Conservation (phyloP, 2,797 vertebrate species). For the Lithobates sylvaticus region DNA sequence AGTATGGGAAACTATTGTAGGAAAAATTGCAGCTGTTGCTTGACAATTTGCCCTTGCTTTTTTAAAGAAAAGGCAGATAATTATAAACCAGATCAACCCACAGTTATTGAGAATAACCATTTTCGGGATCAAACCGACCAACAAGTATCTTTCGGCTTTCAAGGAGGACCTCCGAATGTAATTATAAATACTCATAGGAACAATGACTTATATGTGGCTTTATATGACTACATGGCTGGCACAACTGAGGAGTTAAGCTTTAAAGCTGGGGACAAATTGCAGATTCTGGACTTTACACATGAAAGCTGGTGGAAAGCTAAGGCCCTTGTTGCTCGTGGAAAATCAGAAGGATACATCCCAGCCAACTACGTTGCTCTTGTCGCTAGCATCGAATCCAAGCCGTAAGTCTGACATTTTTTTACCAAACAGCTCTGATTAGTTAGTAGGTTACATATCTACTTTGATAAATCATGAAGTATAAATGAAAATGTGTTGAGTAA, state of each 20-base stretch:
- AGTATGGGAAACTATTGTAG: slow-evolving; percentile 69
- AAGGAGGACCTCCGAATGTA: background rate
- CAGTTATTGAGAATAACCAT: background rate
- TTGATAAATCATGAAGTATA: too few relatives aligned
- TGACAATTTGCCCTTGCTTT: slow-evolving; percentile 61
- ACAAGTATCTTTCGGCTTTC: background rate
- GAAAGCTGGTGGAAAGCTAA: slow-evolving; percentile 89
- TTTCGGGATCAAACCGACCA: accelerated
- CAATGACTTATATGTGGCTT: slow-evolving; percentile 78
- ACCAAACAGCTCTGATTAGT: background rate
- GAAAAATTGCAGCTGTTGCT: slow-evolving; percentile 63
- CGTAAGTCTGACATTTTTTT: slow-evolving; percentile 78
- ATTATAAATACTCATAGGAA: background rate
- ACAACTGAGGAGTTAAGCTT: slow-evolving; percentile 91
- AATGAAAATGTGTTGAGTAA: too few relatives aligned
- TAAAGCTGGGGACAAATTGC: slow-evolving; percentile 81
- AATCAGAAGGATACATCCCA: slow-evolving; percentile 86
- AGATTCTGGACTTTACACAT: slow-evolving; percentile 75
- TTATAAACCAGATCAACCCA: background rate
- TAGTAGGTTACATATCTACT: background rate
- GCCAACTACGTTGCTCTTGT: slow-evolving; percentile 90
- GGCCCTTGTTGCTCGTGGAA: slow-evolving; percentile 71
- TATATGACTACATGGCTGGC: slow-evolving; percentile 87
- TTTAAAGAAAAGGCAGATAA: background rate
- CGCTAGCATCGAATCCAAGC: slow-evolving; percentile 87